phyloP scores from a whole-genome alignment of 2,113 vertebrate species.

The Fulmarus glacialis region DNA sequence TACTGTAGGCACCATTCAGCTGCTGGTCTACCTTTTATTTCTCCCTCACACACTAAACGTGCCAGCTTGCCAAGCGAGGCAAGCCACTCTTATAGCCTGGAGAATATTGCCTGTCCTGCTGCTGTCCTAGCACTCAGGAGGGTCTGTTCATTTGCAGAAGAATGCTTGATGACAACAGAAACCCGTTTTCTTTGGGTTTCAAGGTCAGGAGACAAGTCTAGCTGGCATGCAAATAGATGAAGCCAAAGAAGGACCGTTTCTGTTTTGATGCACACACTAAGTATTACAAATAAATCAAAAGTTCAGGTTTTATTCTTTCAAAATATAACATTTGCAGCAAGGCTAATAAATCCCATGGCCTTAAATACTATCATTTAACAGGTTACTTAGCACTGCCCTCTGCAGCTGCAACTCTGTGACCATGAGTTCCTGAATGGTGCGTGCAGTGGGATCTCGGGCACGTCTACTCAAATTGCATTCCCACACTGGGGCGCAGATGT shows the following conservation, averaged over 20 bases:
- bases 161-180: not conserved
- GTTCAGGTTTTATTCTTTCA: not conserved
- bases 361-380: not conserved
- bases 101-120: not conserved
- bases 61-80: not conserved
- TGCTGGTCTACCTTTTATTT: not conserved
- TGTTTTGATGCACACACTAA: not conserved
- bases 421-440: not conserved
- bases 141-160: not conserved
- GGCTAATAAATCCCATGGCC: not conserved
- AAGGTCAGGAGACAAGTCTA: slow-evolving; percentile 17
- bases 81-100: not conserved
- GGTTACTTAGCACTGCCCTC: not conserved
- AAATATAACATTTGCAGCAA: not conserved
- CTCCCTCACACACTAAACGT: fast-evolving
- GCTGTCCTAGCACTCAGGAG: not conserved
- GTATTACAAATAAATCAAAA: not conserved
- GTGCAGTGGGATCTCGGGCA: not conserved
- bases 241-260: not conserved
- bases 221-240: not conserved
- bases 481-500: not conserved
- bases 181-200: not conserved
- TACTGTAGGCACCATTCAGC: not conserved
- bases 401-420: not conserved
- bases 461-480: not conserved